Evolutionary conservation across 2,797 vertebrate species (phyloP).

Genomic region (Phataginus tetradactyla): DNA sequence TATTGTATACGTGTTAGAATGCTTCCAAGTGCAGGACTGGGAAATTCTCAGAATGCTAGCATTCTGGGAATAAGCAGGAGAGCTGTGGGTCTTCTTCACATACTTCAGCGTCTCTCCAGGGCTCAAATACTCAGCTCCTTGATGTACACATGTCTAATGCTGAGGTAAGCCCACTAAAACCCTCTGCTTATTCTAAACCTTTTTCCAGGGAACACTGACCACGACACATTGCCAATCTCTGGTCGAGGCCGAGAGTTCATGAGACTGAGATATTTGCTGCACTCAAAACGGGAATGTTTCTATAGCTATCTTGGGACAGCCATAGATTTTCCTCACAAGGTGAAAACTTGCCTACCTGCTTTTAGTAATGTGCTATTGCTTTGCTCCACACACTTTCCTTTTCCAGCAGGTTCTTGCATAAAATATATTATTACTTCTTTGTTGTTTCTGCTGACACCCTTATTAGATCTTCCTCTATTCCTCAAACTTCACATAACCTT

Average conservation of each 20-base stretch:
- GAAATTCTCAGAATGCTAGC: not conserved
- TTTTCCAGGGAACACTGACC: not conserved
- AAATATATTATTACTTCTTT: not conserved
- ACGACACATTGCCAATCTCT: not conserved
- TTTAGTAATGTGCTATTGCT: slow-evolving; percentile 22
- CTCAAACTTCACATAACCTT: not conserved
- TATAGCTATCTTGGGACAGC: not conserved
- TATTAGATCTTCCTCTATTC: not conserved
- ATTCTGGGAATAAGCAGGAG: not conserved
- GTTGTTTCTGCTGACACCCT: not conserved
- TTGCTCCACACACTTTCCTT: not conserved
- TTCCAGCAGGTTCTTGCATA: not conserved
- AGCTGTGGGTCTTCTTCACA: not conserved
- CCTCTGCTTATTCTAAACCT: not conserved
- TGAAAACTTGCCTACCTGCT: not conserved
- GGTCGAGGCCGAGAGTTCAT: not conserved
- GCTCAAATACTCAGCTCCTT: not conserved
- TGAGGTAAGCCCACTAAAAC: not conserved
- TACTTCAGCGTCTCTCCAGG: not conserved
- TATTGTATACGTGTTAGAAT: not conserved
- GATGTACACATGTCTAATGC: not conserved
- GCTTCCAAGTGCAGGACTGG: not conserved
- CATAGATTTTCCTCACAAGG: not conserved
- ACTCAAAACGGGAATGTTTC: not conserved
- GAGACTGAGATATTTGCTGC: not conserved